phyloP scores from a whole-genome alignment of 2,113 vertebrate genomes.

The Asarcornis scutulata region DNA sequence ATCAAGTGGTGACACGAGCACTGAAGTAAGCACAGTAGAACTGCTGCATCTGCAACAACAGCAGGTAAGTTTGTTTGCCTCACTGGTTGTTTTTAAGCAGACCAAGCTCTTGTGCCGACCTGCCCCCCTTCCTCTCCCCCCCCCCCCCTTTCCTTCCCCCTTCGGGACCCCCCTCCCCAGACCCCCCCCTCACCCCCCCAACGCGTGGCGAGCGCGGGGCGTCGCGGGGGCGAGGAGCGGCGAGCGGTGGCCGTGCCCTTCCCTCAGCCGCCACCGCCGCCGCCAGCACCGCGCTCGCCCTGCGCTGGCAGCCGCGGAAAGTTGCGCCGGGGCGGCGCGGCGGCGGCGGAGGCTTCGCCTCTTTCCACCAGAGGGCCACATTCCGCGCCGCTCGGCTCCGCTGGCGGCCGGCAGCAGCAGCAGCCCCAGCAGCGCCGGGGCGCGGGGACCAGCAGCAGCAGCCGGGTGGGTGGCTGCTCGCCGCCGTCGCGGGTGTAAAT shows the following conservation, averaged over 20 bases:
- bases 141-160: too few relatives aligned
- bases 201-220: conserved; percentile 1
- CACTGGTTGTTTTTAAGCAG: conserved; percentile 47
- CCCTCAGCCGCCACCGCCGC: too few relatives aligned
- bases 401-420: not conserved
- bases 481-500: conserved; percentile 65
- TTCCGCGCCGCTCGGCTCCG: conserved; percentile 83
- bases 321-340: too few relatives aligned
- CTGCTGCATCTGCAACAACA: conserved; percentile 99
- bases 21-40: conserved; percentile 99
- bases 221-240: conserved; percentile 10
- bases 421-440: not conserved
- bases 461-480: conserved; percentile 63
- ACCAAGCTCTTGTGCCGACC: not conserved
- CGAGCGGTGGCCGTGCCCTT: too few relatives aligned
- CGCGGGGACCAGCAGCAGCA: conserved; percentile 53
- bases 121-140: too few relatives aligned
- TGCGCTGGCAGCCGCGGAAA: too few relatives aligned
- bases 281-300: too few relatives aligned
- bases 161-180: too few relatives aligned
- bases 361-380: conserved; percentile 98
- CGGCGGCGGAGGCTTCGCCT: too few relatives aligned
- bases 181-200: too few relatives aligned
- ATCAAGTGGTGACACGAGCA: conserved; percentile 99
- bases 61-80: conserved; percentile 98